phyloP scores from a whole-genome alignment of 1,140 invertebrate genomes.

The Branchinecta lindahli region DNA sequence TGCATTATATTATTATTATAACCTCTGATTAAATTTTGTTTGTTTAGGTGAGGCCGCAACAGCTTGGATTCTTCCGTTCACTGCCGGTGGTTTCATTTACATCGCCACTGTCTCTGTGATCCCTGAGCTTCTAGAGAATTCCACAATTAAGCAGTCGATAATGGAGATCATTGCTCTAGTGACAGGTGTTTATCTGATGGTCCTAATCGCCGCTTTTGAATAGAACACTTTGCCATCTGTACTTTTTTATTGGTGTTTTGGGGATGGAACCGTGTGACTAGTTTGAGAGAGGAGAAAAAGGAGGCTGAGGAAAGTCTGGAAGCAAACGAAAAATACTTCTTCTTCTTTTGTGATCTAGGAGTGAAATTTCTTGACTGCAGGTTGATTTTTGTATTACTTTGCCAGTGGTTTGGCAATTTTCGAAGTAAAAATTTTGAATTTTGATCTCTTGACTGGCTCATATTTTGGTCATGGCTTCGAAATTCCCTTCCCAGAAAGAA shows the following conservation, averaged over 20 bases:
- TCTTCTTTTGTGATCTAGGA: no score
- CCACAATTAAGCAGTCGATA: slow-evolving; percentile 64
- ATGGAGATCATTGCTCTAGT: slow-evolving; percentile 69
- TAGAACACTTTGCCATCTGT: slow-evolving; percentile 33
- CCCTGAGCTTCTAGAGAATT: slow-evolving; percentile 74
- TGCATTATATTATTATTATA: not conserved
- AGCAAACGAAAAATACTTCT: no score
- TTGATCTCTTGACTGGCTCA: no score
- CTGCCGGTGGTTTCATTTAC: slow-evolving; percentile 95
- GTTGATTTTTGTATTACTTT: no score
- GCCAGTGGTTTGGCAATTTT: no score
- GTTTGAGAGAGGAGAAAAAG: no score
- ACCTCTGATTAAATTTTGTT: not conserved
- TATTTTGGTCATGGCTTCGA: no score
- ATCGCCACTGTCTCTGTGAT: slow-evolving; percentile 94
- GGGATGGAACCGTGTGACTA: no score
- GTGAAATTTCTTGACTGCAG: no score
- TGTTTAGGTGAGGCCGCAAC: slow-evolving; percentile 52
- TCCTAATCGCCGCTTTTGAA: slow-evolving; percentile 71
- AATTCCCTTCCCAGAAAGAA: no score
- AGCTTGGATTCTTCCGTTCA: slow-evolving; percentile 80
- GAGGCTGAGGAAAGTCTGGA: no score
- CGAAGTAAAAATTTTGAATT: no score
- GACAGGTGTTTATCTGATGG: slow-evolving; percentile 79
- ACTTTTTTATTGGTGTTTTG: not conserved